Evolutionary conservation across 2,797 vertebrate genomes (phyloP), one percentile per base, ranked within the genome.

Genomic region (Gorsachius magnificus): DNA sequence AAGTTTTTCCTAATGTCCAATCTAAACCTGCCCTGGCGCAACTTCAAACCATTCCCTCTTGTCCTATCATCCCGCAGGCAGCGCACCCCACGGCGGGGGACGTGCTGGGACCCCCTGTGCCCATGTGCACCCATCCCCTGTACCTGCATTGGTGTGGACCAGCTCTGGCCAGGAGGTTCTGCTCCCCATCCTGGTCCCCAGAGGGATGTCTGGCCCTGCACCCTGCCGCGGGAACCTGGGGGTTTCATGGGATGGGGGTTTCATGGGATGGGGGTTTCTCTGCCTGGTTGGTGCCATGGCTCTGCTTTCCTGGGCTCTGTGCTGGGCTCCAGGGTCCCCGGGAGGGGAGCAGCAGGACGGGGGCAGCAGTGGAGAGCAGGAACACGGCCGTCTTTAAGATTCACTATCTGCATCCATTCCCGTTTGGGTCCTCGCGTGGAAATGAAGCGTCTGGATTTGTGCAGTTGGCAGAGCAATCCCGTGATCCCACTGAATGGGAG

Each of bases 401-500:
- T 36, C 22, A 41, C 48, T 74, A 35, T 51, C 51, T 74, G 51
- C 60, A 66, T 66, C 63, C 87, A 36, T 58, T 36, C 43, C 50
- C 58, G 10, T 58, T 56, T 45, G 76, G 69, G 58, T 68, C 43
- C 53, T 74, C 0, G 0, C 0, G 0, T 74, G 80, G 60, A 64
- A 74, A 71, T 63, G 28, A 69, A 87, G 31, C 18, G 2, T 80
- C 90, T 91, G 83, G 70, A 75, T 95, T 72, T 82, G 88, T 57
- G 80, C 77, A 87, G 83, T 12, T 94, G 88, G 77, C 83, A 77
- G 90, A 94, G 86, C 80, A 92, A 92, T 68, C 63, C 88, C 29
- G 2, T 95, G 91, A 96, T 92, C 88, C 83, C 63, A 58, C 70
- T 8, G 77, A 91, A 87, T 89, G 84, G 50, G 81, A 80, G 96